These are phyloP conservation scores for Oreochromis mossambicus DNA, from an alignment of 2,797 vertebrate species.

Conservation along the genomic window DNA sequence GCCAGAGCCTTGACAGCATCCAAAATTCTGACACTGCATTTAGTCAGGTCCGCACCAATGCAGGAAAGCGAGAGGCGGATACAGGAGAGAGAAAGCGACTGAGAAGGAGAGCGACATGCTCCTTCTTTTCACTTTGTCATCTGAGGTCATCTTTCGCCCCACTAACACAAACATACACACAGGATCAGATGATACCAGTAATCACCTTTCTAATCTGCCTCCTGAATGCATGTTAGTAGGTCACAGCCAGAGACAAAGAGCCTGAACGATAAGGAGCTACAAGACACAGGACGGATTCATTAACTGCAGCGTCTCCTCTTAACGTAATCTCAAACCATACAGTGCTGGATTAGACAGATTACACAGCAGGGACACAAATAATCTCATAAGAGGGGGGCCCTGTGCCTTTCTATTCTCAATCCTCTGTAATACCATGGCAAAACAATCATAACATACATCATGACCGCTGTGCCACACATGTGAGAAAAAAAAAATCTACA, in stretches of 20 bases:
- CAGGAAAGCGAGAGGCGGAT: constrained; percentile 14
- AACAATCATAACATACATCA: constrained; percentile 37
- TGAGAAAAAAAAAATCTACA: not conserved
- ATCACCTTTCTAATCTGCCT: constrained; percentile 34
- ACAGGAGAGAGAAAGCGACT: not conserved
- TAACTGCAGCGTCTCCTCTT: constrained; percentile 46
- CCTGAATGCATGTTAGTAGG: constrained; percentile 33
- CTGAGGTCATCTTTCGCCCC: not conserved
- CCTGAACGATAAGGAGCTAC: constrained; percentile 19
- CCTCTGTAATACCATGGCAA: constrained; percentile 31
- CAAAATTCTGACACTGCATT: constrained; percentile 62
- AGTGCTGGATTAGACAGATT: constrained; percentile 66
- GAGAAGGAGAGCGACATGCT: not conserved
- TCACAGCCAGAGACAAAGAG: constrained; percentile 1
- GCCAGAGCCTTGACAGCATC: constrained; percentile 50
- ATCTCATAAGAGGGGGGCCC: constrained; percentile 51
- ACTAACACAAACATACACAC: not conserved
- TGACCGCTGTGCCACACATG: not conserved
- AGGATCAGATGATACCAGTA: not conserved
- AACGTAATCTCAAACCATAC: constrained; percentile 55
- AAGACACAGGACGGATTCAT: constrained; percentile 49
- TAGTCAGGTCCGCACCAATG: constrained; percentile 49
- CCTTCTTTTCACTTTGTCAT: not conserved
- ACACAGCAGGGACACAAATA: constrained; percentile 52
- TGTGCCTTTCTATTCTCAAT: constrained; percentile 23